A percentile compares a stretch with the other conserved stretches of the same genome.
phyloP scores from a whole-genome alignment of 2,797 vertebrate species.

The Ispidina picta region DNA sequence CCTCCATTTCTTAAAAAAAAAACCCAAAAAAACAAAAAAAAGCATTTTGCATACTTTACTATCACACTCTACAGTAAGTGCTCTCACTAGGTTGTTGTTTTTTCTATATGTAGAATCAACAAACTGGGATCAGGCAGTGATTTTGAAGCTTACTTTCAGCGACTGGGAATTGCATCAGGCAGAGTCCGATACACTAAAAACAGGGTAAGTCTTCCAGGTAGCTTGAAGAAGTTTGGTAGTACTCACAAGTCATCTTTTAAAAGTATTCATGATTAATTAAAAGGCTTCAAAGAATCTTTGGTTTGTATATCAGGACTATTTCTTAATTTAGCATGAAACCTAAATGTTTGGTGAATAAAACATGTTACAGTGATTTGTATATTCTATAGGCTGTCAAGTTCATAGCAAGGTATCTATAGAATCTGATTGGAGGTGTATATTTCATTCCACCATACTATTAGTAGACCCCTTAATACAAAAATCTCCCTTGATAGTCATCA shows the following conservation, averaged over 20 bases:
- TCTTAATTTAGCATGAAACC: neutral
- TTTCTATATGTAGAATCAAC: slow-evolving; percentile 83
- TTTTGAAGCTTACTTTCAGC: slow-evolving; percentile 95
- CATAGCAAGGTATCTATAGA: neutral
- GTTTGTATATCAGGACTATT: neutral
- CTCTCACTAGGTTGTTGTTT: neutral
- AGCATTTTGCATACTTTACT: neutral
- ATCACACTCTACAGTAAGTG: neutral
- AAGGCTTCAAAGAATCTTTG: neutral
- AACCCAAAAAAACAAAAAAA: slow-evolving; percentile 3
- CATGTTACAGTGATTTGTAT: neutral
- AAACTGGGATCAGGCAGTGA: slow-evolving; percentile 97
- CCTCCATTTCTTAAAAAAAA: slow-evolving; percentile 12
- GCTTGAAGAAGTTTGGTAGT: neutral
- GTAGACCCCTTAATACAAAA: neutral
- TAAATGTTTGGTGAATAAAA: neutral
- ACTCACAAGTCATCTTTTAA: neutral
- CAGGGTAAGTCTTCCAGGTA: slow-evolving; percentile 75
- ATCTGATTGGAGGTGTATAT: neutral
- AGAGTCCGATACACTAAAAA: slow-evolving; percentile 96
- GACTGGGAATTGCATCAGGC: slow-evolving; percentile 91
- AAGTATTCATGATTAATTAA: neutral
- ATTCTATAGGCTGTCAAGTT: neutral
- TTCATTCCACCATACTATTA: neutral
- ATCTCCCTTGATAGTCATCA: neutral